Evolutionary conservation across 2,888 invertebrate species (phyloP).

Genomic region (Oasisia sp.): DNA sequence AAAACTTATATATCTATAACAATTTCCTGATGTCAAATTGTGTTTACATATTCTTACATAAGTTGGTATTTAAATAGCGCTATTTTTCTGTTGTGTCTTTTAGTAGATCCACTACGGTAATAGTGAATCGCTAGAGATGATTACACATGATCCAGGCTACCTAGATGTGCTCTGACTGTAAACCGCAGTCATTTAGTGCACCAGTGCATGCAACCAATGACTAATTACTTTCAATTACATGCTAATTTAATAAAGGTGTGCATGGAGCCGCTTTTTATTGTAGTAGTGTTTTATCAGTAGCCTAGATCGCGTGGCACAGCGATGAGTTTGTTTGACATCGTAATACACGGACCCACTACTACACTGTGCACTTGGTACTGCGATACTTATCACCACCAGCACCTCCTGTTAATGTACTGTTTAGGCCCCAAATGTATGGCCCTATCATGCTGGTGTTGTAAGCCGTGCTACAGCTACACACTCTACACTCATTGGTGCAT

Average conservation of each 20-base stretch:
- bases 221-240: conserved; percentile 17
- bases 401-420: not conserved
- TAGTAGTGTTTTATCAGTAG: not conserved
- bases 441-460: not conserved
- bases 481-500: not conserved
- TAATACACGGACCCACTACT: not conserved
- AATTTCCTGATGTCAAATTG: not conserved
- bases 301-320: not conserved
- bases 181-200: conserved; percentile 17
- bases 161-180: not conserved
- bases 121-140: not conserved
- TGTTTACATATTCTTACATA: not conserved
- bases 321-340: not conserved
- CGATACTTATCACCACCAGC: not conserved
- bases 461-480: not conserved
- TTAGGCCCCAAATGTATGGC: not conserved
- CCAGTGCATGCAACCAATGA: not conserved
- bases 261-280: not conserved
- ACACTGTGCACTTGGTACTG: not conserved
- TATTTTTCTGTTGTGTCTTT: not conserved
- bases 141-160: not conserved
- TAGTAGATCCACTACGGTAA: not conserved
- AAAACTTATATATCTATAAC: not conserved
- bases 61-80: not conserved
- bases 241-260: conserved; percentile 13